Evolutionary conservation across 2,797 vertebrate genomes (phyloP).

Genomic region (Pteropus rufus): DNA sequence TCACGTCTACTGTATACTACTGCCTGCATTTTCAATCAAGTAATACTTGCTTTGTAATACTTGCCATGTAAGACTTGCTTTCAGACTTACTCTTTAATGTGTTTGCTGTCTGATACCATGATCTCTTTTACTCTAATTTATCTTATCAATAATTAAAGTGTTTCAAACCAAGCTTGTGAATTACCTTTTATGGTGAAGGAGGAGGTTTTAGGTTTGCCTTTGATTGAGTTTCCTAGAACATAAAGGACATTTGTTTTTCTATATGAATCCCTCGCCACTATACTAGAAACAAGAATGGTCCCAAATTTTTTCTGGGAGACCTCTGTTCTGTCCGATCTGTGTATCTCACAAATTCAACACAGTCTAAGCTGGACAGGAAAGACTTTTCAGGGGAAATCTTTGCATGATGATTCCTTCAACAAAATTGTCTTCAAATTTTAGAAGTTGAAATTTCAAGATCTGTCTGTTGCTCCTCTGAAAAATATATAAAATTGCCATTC

Average conservation of each 20-base stretch:
- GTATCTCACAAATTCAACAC: not conserved
- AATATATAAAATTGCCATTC: conserved; percentile 17
- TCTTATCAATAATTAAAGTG: conserved; percentile 53
- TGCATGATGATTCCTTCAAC: not conserved
- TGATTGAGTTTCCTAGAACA: not conserved
- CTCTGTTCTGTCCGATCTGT: not conserved
- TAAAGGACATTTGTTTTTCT: not conserved
- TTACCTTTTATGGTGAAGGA: not conserved
- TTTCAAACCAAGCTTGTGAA: not conserved
- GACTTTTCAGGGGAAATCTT: not conserved
- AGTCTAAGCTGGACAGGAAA: not conserved
- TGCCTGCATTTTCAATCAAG: conserved; percentile 38
- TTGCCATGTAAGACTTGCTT: not conserved
- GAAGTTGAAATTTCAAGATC: not conserved
- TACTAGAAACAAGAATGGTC: not conserved
- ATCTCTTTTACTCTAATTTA: not conserved
- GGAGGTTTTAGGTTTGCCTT: not conserved
- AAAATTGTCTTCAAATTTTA: not conserved
- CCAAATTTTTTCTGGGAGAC: not conserved
- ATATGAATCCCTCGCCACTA: not conserved
- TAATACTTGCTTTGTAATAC: too few species aligned
- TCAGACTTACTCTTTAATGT: not conserved
- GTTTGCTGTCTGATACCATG: not conserved
- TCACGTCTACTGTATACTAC: not conserved
- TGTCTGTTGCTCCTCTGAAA: not conserved